These are phyloP conservation scores for Arnoldichthys spilopterus DNA, from an alignment of 2,797 vertebrate species.

Conservation along the genomic window DNA sequence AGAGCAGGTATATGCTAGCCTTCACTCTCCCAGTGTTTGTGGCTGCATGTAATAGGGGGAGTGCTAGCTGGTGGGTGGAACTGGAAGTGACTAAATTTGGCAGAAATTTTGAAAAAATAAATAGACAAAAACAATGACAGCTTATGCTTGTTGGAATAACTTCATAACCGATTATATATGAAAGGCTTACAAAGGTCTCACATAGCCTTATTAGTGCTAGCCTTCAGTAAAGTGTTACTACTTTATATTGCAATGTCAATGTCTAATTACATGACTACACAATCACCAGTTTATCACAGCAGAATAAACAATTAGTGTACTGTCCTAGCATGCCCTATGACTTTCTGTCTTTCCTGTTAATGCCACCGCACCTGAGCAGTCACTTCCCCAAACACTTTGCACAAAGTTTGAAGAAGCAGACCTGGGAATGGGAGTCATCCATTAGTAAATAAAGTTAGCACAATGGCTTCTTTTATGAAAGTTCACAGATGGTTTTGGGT, in stretches of 20 bases:
- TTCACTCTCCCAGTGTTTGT: too few species aligned
- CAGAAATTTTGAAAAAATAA: too few species aligned
- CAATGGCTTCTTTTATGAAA: conserved; percentile 19
- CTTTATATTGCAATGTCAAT: not conserved
- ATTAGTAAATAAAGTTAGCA: conserved; percentile 40
- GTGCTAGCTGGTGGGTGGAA: too few species aligned
- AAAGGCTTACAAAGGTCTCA: too few species aligned
- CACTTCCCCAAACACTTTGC: conserved; percentile 37
- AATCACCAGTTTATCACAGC: not conserved
- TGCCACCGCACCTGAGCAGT: not conserved
- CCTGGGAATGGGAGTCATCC: conserved; percentile 26
- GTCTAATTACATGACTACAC: too few species aligned
- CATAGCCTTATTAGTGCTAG: too few species aligned
- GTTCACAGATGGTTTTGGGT: not conserved
- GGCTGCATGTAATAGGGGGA: too few species aligned
- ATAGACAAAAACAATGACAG: too few species aligned
- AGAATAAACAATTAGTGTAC: not conserved
- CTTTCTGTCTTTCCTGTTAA: not conserved
- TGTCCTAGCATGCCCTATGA: not conserved
- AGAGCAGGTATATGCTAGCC: too few species aligned
- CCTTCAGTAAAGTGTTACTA: not conserved
- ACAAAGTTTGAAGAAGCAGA: conserved; percentile 25
- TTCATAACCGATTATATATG: too few species aligned
- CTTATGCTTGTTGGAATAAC: too few species aligned
- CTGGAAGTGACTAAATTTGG: too few species aligned